Evolutionary conservation across 1,140 invertebrate species (phyloP).

Genomic region (Pogonomyrmex barbatus): DNA sequence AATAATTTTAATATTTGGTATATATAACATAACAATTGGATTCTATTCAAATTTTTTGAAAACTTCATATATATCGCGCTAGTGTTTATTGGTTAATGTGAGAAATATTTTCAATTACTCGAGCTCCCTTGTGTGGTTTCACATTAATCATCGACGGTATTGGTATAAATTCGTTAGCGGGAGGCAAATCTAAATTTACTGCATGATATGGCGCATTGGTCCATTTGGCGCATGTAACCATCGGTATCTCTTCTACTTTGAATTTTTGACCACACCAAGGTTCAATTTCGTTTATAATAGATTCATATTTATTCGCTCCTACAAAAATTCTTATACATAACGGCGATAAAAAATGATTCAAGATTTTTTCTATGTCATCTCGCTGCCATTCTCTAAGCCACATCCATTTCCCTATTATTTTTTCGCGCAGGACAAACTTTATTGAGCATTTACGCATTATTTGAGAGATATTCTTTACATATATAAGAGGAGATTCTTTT

Average conservation of each 20-base stretch:
- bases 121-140: constrained; percentile 82
- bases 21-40: background rate
- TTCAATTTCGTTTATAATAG: constrained; percentile 89
- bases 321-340: constrained; percentile 87
- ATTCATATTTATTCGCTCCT: constrained; percentile 91
- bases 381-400: too few relatives aligned
- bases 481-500: constrained; percentile 88
- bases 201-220: constrained; percentile 87
- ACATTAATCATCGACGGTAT: constrained; percentile 90
- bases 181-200: constrained; percentile 91
- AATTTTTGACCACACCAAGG: constrained; percentile 97
- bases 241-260: constrained; percentile 90
- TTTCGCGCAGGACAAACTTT: background rate
- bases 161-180: constrained; percentile 96
- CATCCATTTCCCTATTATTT: too few relatives aligned
- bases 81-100: background rate
- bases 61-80: constrained; percentile 13
- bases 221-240: constrained; percentile 90
- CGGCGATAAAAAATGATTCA: background rate
- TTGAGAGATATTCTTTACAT: background rate
- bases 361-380: too few relatives aligned
- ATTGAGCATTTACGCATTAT: background rate
- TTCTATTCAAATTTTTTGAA: background rate
- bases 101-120: constrained; percentile 67
- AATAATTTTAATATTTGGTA: too few relatives aligned